Percentiles rank a stretch among this genome's conserved stretches.
phyloP scores from a whole-genome alignment of 2,113 vertebrate genomes.

The Jacana jacana region DNA sequence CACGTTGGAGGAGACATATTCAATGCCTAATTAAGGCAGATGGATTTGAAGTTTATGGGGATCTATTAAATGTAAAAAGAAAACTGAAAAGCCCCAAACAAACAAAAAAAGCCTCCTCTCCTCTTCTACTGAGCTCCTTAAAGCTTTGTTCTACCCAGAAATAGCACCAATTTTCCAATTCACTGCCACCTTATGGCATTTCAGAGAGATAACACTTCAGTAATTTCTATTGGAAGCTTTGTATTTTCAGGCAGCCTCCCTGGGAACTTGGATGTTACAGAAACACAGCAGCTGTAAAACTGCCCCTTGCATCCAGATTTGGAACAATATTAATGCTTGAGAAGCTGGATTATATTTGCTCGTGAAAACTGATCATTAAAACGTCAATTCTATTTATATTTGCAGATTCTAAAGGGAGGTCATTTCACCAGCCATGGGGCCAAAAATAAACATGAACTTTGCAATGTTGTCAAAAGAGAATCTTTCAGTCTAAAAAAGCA shows the following conservation, averaged over 20 bases:
- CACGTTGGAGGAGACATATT: not conserved
- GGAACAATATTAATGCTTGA: not conserved
- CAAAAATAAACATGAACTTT: conserved; percentile 33
- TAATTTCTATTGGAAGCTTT: not conserved
- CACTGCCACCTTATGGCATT: conserved; percentile 64
- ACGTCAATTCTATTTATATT: not conserved
- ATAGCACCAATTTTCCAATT: conserved; percentile 8
- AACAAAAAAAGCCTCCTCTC: not conserved
- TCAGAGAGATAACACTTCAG: conserved; percentile 33
- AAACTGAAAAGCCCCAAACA: not conserved
- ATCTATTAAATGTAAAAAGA: not conserved
- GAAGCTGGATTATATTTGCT: not conserved
- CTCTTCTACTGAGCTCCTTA: not conserved
- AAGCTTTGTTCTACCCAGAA: conserved; percentile 6
- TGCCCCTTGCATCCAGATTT: not conserved
- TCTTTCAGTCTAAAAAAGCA: conserved; percentile 22
- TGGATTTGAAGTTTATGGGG: not conserved
- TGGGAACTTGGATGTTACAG: not conserved
- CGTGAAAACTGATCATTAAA: conserved; percentile 11
- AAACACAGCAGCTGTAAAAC: not conserved
- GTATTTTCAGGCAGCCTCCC: not conserved
- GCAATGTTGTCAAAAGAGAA: conserved; percentile 22
- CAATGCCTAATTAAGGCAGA: not conserved
- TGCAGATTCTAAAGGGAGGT: conserved; percentile 7
- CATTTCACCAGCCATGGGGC: not conserved